These are phyloP conservation scores for Trichogramma pretiosum DNA, from an alignment of 1,140 invertebrate species.

Conservation along the genomic window DNA sequence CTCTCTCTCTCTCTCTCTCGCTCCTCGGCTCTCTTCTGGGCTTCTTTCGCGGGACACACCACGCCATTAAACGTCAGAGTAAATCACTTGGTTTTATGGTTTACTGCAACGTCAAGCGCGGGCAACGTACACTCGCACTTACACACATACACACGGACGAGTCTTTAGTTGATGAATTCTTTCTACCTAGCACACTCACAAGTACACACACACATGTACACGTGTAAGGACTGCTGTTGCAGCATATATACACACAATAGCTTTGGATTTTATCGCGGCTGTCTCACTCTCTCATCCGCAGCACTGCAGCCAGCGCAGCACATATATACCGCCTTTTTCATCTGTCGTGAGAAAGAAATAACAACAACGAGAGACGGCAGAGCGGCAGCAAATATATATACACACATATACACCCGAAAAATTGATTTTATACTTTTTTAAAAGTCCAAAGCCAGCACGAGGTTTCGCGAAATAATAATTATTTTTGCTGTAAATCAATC, in stretches of 20 bases:
- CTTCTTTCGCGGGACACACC: constrained; percentile 23
- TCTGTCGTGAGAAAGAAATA: constrained; percentile 19
- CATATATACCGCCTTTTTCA: constrained; percentile 20
- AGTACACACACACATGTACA: not conserved
- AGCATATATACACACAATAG: constrained; percentile 9
- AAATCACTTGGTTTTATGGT: constrained; percentile 47
- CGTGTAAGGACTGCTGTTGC: not conserved
- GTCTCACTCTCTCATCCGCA: constrained; percentile 9
- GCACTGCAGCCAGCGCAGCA: not conserved
- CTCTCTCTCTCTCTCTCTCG: too few species aligned
- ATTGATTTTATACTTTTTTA: constrained; percentile 20
- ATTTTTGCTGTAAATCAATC: constrained; percentile 21
- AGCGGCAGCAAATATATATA: too few species aligned
- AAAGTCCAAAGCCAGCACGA: not conserved
- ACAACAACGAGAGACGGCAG: too few species aligned
- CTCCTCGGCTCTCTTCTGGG: too few species aligned
- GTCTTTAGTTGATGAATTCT: constrained; percentile 46
- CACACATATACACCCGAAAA: constrained; percentile 17
- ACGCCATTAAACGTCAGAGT: constrained; percentile 46
- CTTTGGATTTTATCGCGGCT: constrained; percentile 17
- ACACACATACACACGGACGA: constrained; percentile 42
- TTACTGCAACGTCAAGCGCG: too few species aligned
- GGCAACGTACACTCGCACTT: too few species aligned
- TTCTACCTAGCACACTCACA: constrained; percentile 24
- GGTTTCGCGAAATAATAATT: constrained; percentile 21